Conservation (phyloP, 2,888 invertebrate genomes). For the Nomada ruficornis region DNA sequence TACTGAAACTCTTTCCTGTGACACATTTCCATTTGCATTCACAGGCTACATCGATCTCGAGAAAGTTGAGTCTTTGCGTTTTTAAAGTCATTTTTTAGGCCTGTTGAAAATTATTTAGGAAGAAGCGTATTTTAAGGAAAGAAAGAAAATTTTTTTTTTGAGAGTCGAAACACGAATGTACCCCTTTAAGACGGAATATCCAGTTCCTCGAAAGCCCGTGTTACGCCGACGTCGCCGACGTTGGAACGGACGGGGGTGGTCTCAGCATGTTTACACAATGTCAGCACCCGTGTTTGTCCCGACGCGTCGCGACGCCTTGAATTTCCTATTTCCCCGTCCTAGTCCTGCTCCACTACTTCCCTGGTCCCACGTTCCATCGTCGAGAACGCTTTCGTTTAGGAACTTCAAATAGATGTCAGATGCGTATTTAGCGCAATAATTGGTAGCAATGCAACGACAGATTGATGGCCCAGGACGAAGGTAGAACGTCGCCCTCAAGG, state of each 20-base stretch:
- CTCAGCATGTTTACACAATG: constrained; percentile 75
- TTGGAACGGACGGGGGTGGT: constrained; percentile 67
- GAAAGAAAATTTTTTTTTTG: too few relatives aligned
- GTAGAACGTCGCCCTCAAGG: not conserved
- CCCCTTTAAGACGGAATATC: constrained; percentile 64
- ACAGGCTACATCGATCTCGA: too few relatives aligned
- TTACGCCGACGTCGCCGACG: constrained; percentile 40
- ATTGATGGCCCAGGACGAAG: constrained; percentile 34
- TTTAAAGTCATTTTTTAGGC: too few relatives aligned
- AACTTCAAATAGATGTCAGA: constrained; percentile 64
- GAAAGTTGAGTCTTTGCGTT: too few relatives aligned
- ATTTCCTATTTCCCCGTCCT: constrained; percentile 64
- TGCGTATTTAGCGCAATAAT: constrained; percentile 60
- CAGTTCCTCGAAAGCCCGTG: constrained; percentile 65
- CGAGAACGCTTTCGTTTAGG: constrained; percentile 32
- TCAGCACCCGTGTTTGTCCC: constrained; percentile 73
- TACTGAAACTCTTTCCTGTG: too few relatives aligned
- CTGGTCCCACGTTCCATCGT: not conserved
- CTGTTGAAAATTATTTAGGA: not conserved
- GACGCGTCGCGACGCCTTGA: constrained; percentile 66
- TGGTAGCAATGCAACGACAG: constrained; percentile 45
- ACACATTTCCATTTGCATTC: too few relatives aligned
- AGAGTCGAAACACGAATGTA: too few relatives aligned
- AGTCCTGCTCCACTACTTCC: constrained; percentile 5
- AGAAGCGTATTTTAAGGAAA: constrained; percentile 14